These are phyloP conservation scores for Drosophila flavopinicola DNA, from an alignment of 2,888 invertebrate genomes.

Conservation along the genomic window DNA sequence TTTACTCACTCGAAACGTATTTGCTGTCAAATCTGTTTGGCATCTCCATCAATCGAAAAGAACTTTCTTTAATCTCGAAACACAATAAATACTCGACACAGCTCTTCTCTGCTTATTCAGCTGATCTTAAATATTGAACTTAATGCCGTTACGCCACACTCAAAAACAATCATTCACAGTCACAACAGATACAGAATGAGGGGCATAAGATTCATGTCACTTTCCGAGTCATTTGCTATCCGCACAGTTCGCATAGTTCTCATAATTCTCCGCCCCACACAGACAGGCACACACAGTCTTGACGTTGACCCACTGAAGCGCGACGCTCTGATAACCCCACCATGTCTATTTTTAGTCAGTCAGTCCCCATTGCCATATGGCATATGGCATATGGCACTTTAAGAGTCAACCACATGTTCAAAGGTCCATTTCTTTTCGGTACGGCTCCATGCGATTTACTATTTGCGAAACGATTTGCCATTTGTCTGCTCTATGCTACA, in stretches of 20 bases:
- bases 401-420: conserved; percentile 72
- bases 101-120: too few relatives aligned
- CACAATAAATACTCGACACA: background rate
- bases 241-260: conserved; percentile 31
- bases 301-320: conserved; percentile 73
- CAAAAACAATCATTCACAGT: conserved; percentile 30
- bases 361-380: conserved; percentile 47
- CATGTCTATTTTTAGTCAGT: conserved; percentile 57
- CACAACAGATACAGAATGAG: conserved; percentile 11
- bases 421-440: conserved; percentile 19
- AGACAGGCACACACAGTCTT: conserved; percentile 24
- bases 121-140: conserved; percentile 20
- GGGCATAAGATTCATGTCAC: conserved; percentile 31
- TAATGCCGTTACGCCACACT: conserved; percentile 20
- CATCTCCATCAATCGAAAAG: background rate
- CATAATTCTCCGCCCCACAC: conserved; percentile 43
- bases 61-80: conserved; percentile 2
- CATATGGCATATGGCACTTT: conserved; percentile 1
- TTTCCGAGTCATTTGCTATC: conserved; percentile 44
- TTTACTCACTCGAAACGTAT: too few relatives aligned
- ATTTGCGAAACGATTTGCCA: conserved; percentile 65
- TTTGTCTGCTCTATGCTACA: conserved; percentile 38
- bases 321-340: conserved; percentile 75
- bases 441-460: conserved; percentile 34
- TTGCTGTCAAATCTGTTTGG: background rate